Evolutionary conservation across 2,888 invertebrate genomes (phyloP).

Genomic region (Tanypteryx hageni): DNA sequence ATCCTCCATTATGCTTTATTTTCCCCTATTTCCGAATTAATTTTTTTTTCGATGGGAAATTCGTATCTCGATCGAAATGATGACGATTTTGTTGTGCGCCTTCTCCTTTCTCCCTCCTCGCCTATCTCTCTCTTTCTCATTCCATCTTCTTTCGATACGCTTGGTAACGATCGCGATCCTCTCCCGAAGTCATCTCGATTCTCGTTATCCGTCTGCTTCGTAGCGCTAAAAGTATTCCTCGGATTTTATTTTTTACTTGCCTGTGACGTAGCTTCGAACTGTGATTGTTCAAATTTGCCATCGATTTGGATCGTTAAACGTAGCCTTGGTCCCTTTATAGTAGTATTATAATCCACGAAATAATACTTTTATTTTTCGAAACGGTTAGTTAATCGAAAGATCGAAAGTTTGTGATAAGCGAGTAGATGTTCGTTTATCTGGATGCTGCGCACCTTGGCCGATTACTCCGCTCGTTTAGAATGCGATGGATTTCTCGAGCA

Average conservation of each 20-base stretch:
- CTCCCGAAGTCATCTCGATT: not conserved
- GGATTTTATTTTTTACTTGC: not conserved
- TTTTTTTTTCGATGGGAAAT: conserved; percentile 34
- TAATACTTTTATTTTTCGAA: not conserved
- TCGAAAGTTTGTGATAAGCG: conserved; percentile 34
- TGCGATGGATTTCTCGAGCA: not conserved
- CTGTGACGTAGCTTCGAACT: not conserved
- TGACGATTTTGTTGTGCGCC: not conserved
- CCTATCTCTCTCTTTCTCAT: not conserved
- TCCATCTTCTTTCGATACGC: not conserved
- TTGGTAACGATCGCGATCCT: not conserved
- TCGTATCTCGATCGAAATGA: conserved; percentile 28
- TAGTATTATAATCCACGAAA: not conserved
- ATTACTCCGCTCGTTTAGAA: not conserved
- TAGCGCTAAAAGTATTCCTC: not conserved
- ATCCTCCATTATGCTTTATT: conserved; percentile 12
- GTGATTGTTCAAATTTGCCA: not conserved
- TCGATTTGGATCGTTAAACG: not conserved
- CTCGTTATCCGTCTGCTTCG: not conserved
- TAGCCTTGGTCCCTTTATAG: not conserved
- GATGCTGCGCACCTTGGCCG: not conserved
- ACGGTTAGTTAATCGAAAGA: conserved; percentile 36
- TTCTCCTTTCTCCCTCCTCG: not conserved
- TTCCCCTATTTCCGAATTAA: conserved; percentile 36
- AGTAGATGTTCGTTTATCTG: conserved; percentile 30